Evolutionary conservation across 1,140 invertebrate species (phyloP), one percentile per base, ranked within the genome.

Genomic region (Carposina sasakii): DNA sequence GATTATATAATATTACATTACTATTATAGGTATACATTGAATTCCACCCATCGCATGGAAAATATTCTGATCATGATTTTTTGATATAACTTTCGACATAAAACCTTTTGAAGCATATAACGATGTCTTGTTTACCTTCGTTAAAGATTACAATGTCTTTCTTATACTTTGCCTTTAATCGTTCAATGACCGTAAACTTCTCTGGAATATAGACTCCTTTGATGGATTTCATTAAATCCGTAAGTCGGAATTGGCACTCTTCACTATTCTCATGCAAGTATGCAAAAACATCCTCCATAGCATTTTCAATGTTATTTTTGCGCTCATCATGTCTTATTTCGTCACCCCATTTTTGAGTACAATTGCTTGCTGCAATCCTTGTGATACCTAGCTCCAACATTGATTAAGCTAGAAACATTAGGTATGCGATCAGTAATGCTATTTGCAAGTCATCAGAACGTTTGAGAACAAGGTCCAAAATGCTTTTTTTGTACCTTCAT

Each of bases 281-380:
- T 39, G 46, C 15, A 30, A 41, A 41, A 49, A 49, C 21, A 49
- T n/a, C n/a, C n/a, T n/a, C n/a, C n/a, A n/a, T n/a, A n/a, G n/a
- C n/a, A n/a, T n/a, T n/a, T n/a, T n/a, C n/a, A n/a, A n/a, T n/a
- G 23, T 54, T 49, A 31, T 49, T 54, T 48, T 54, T 54, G 3
- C 46, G 46, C 16, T 44, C 40, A 54, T 49, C 46, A 10, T 54
- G 26, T 54, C 34, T 54, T 31, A 39, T 54, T 54, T 26, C 6
- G 10, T 17, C 46, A 22, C 2, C 39, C 39, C 46, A 54, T 54
- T 54, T 54, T 54, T 54, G 46, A 54, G 22, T 54, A 49, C 41
- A 54, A 54, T 49, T 48, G 52, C 52, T 54, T 54, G 15, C 52
- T 54, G 19, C 52, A 49, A 19, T 53, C 16, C 8, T 54, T 54